Base-by-base conservation (phyloP, 2,888 invertebrate species). In the Scaptomyza flava region DNA sequence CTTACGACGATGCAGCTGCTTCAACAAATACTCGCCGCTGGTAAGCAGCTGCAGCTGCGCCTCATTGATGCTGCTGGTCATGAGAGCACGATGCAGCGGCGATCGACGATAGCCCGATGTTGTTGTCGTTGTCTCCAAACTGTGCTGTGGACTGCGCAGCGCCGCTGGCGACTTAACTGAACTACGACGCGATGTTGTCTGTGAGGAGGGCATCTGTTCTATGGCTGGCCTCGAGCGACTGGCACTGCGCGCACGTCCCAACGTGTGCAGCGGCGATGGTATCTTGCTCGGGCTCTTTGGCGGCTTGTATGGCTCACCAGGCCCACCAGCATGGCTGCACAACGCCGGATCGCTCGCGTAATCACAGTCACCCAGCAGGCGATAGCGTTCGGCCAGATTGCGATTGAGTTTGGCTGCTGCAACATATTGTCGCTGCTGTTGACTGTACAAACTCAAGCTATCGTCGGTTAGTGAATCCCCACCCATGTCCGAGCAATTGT, bases 251-350 rank as follows among this genome's bases (percentile, higher is more conserved):
- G 90, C 87, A 57, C 94, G 93, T 33, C 94, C 92, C 14, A 95
- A 89, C 0, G 94, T 94, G 81, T 95, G 95, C 71, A 96, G 94
- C 5, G 96, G 96, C 56, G 96, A 96, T 3, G 96, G 96, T 89
- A 96, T 96, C 91, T 96, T 96, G 3, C 95, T 94, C 14, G 95
- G 94, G 42, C 94, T 94, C 60, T 91, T 90, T 2, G 92, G 92
- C 12, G 92, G 92, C 65, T 89, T 90, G 48, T 83, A 89, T 0
- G 80, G 72, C 38, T 81, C 76, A 5, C 83, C 85, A 12, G 52
- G 23, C 1, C 61, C 54, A 52, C 68, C 81, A 6, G 57, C 66
- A 53, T 65, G 78, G 62, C 77, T 84, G 54, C 88, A 89, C 70
- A 91, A 59, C 61, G 90, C 86, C 14, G 91, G 91, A 81, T 92